Evolutionary conservation across 2,797 vertebrate species (phyloP), one percentile per base, ranked within the genome.

Genomic region (Phylloscopus collybita): DNA sequence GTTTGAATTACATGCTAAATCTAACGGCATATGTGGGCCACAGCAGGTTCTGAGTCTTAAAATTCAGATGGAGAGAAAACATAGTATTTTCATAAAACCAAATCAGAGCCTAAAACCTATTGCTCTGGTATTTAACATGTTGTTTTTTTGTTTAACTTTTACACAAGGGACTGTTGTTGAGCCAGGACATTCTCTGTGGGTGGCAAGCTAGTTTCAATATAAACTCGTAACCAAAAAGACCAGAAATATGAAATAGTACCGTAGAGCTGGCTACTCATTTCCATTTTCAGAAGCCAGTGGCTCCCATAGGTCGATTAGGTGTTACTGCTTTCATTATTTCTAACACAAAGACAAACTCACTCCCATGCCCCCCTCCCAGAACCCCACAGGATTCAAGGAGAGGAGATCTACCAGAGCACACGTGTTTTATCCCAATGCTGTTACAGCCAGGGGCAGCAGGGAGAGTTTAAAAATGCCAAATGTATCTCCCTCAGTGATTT

Each of bases 381-480:
- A 36, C 25, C 23, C 69, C 26, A 42, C 13, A 81, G 57, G 61
- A 79, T 25, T 78, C 71, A 71, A 75, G 81, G 6, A 53, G 25
- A 79, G 34, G 26, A 38, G 26, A 64, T 53, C 26, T 34, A 78
- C 44, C 26, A 86, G 29, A 59, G 29, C 23, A 59, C 8, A 57
- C 20, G 12, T 59, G 84, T 66, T 88, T 94, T 83, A 78, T 72
- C 62, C 40, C 62, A 66, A 21, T 1, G 36, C 30, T 90, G 87
- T 67, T 53, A 84, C 38, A 80, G 71, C 34, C 82, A 84, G 79
- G 56, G 85, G 76, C 88, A 86, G 64, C 65, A 47, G 1, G 14
- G 21, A 82, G 49, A 84, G 34, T 75, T 90, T 44, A 93, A 81
- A 86, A 79, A 81, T n/a, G 85, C 86, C 90, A 91, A 93, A 73